Evolutionary conservation across 2,888 invertebrate genomes (phyloP), one percentile per base, ranked within the genome.

Genomic region (Panzeria rudis): DNA sequence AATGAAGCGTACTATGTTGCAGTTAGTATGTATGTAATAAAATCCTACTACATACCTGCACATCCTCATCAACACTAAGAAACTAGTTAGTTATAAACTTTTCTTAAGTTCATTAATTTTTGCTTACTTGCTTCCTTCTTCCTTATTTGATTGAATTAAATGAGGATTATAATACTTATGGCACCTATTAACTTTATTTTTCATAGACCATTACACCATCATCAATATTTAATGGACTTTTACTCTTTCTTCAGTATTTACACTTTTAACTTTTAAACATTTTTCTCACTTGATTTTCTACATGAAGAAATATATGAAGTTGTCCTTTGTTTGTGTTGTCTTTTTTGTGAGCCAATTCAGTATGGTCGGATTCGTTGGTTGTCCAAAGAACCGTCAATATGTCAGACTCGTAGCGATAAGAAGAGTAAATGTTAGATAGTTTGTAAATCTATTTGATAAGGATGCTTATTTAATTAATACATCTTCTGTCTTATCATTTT

Each of bases 381-480:
- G 54, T 25, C 41, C 71, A 41, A 71, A 56, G 23, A 41, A 38
- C 54, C 25, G 25, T n/a, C 7, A 69, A 23, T 17, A 13, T 3
- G n/a, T 41, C 44, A n/a, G 38, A 17, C 44, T 47, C 47, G n/a
- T 29, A 6, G 3, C 2, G 9, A 62, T 9, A 13, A 50, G 13
- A 52, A 17, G 3, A 7, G n/a, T 54, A 23, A n/a, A 38, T 69
- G 35, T 54, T 8, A 23, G 25, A 8, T 3, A 25, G 41, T 17
- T 29, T 56, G 41, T 41, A 9, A 29, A 38, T 25, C 23, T 38
- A 17, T 52, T 64, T 52, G 38, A 64, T 29, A 41, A 20, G 32
- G 50, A 52, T 54, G 41, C 13, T 64, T 64, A 64, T 64, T 64
- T 64, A 75, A 64, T 62, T 64, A 64, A 52, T 75, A 20, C 5